These are phyloP conservation scores for Heliothis peltigera DNA, from an alignment of 2,888 invertebrate genomes.

Conservation along the genomic window DNA sequence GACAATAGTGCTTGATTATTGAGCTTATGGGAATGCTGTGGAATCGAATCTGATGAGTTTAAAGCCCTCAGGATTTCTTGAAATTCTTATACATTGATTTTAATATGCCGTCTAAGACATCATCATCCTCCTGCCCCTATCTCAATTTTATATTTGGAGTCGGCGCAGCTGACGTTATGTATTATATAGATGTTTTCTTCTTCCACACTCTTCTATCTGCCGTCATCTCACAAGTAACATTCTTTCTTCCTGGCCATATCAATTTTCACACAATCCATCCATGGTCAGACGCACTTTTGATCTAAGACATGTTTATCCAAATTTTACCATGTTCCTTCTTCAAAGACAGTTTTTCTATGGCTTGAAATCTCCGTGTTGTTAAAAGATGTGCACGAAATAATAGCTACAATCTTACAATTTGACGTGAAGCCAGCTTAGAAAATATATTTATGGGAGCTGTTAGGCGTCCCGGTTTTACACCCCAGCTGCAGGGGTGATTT, in stretches of 20 bases:
- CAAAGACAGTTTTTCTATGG: neutral
- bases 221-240: too few relatives aligned
- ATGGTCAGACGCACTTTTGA: too few relatives aligned
- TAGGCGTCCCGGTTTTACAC: slow-evolving; percentile 21
- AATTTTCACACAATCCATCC: too few relatives aligned
- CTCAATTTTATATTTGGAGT: too few relatives aligned
- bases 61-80: neutral
- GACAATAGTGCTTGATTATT: neutral
- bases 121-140: too few relatives aligned
- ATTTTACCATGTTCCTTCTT: neutral
- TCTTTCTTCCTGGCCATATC: too few relatives aligned
- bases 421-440: neutral
- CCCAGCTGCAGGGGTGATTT: slow-evolving; percentile 40
- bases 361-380: neutral
- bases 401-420: neutral
- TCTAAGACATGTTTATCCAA: neutral
- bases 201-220: too few relatives aligned
- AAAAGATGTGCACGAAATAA: neutral
- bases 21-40: neutral
- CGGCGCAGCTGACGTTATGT: too few relatives aligned
- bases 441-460: slow-evolving; percentile 11
- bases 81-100: too few relatives aligned
- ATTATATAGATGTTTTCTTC: too few relatives aligned
- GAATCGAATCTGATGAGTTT: neutral
- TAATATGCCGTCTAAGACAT: too few relatives aligned